Conservation (phyloP, 2,113 vertebrate species). For the Arizona elegans region DNA sequence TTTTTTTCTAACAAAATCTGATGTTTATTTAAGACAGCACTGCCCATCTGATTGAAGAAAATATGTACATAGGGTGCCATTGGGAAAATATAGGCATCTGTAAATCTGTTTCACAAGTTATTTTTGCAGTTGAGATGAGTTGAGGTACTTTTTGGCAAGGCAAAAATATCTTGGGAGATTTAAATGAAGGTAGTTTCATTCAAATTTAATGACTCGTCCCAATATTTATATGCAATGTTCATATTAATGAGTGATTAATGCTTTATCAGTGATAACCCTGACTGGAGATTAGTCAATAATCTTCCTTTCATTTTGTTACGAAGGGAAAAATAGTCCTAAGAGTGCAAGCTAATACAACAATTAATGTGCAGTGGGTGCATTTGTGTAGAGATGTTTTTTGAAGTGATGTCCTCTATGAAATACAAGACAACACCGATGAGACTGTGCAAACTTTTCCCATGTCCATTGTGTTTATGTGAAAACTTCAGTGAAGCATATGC, state of each 20-base stretch:
- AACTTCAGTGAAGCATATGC: neutral
- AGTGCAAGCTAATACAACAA: neutral
- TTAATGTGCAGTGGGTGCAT: neutral
- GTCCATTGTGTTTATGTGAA: neutral
- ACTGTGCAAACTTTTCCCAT: neutral
- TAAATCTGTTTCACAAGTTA: neutral
- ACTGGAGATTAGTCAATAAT: slow-evolving; percentile 32
- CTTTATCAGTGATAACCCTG: slow-evolving; percentile 39
- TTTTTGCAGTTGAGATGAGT: neutral
- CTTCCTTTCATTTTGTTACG: slow-evolving; percentile 16
- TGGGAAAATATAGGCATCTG: neutral
- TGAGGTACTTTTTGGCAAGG: neutral
- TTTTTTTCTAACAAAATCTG: neutral
- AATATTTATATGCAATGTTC: slow-evolving; percentile 33
- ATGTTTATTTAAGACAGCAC: neutral
- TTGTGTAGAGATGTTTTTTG: neutral
- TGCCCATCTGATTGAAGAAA: neutral
- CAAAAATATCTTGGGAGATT: neutral
- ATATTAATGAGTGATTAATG: slow-evolving; percentile 17
- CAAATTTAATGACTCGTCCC: neutral
- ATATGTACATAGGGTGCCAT: neutral
- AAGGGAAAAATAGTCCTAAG: neutral
- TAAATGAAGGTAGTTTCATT: neutral
- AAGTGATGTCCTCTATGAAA: neutral
- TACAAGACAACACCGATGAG: neutral